Base-by-base conservation (phyloP, 2,888 invertebrate species). In the Blastobasis lacticolella region DNA sequence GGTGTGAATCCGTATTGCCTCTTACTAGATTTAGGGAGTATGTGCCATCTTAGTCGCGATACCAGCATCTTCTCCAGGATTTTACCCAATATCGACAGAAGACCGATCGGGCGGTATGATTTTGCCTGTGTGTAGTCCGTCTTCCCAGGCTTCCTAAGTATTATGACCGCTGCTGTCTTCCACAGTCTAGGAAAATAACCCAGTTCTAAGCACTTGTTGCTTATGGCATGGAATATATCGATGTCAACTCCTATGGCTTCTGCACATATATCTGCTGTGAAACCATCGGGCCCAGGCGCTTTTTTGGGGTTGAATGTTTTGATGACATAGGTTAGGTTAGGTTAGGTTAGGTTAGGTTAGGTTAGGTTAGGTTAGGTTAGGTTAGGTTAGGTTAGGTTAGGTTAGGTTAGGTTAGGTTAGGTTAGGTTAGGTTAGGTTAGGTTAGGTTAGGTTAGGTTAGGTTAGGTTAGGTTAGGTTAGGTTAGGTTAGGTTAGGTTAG, bases 1-100 rank as follows among this genome's bases (percentile, higher is more conserved):
- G 57, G 56, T 45, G 51, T 53, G 23, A 58, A 57, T 4, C 58
- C 60, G 37, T 54, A 58, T 44, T 60, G 60, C 10, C 49, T 38
- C 1, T 45, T 23, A 43, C 44, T 51, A 8, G 36, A 48, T 10
- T 40, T 10, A 9, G 46, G 38, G 6, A 48, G 45, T 0, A 57
- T 10, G 5, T 54, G 52, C 49, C 49, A 55, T 3, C 43, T 42
- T 5, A 58, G 42, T 8, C 58, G 46, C n/a, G 10, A 47, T 1
- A 49, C 38, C 0, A 56, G 23, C 48, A 57, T 37, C 41, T 56
- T 60, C 48, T 60, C 57, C 5, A 48, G 38, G 7, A 55, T 42
- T 38, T 60, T 60, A 1, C 57, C 57, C 6, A 58, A 37, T 1
- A 60, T 45, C 0, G 57, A 48, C 1, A 60, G 44, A 0, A 60